phyloP scores from a whole-genome alignment of 2,888 invertebrate species.

The Protonemura montana region DNA sequence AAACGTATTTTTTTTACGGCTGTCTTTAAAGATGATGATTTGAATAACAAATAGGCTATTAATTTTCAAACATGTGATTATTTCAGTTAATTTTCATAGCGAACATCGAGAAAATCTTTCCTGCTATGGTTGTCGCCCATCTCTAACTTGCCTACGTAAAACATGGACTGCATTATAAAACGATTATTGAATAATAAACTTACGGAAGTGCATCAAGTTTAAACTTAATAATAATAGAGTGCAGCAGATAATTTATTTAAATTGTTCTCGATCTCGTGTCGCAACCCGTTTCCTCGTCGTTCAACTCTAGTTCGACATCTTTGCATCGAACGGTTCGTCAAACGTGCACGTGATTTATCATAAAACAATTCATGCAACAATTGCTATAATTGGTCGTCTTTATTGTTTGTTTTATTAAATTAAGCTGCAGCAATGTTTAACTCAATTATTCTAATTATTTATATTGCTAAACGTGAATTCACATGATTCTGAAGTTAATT shows the following conservation, averaged over 20 bases:
- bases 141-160: not conserved
- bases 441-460: not conserved
- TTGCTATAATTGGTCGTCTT: not conserved
- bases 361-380: not conserved
- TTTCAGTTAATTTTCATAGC: not conserved
- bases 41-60: not conserved
- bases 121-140: not conserved
- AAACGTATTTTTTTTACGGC: not conserved
- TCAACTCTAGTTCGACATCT: not conserved
- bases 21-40: not conserved
- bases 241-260: not conserved
- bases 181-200: slow-evolving; percentile 3
- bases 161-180: not conserved
- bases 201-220: not conserved
- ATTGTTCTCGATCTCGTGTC: not conserved
- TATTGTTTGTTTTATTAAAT: not conserved
- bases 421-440: not conserved
- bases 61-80: not conserved
- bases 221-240: not conserved
- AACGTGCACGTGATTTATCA: not conserved
- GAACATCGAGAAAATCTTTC: not conserved
- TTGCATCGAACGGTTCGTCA: not conserved
- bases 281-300: not conserved
- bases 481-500: too few relatives aligned
- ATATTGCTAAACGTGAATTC: too few relatives aligned